Conservation (phyloP, 1,140 invertebrate genomes). For the Drosophila lowei region DNA sequence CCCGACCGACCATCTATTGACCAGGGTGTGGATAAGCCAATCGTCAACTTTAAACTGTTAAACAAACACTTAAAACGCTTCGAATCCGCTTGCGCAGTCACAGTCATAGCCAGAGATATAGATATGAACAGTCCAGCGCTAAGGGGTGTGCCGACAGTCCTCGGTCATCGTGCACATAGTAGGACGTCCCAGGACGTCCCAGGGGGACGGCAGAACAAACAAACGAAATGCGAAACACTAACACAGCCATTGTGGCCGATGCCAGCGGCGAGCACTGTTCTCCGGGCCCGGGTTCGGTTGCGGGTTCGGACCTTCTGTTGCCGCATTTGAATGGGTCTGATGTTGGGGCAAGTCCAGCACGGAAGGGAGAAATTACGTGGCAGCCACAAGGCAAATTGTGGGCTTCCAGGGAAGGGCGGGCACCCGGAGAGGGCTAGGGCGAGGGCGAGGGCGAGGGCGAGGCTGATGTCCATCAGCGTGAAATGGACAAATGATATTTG, state of each 20-base stretch:
- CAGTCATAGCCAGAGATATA: slow-evolving; percentile 6
- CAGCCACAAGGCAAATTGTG: slow-evolving; percentile 42
- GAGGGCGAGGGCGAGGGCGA: not conserved
- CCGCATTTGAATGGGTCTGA: slow-evolving; percentile 23
- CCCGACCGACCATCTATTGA: slow-evolving; percentile 7
- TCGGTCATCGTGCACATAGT: slow-evolving; percentile 62
- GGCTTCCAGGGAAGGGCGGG: slow-evolving; percentile 1
- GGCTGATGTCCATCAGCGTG: slow-evolving; percentile 70
- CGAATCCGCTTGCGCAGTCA: slow-evolving; percentile 34
- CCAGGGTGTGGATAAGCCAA: slow-evolving; percentile 19
- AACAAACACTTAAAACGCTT: slow-evolving; percentile 70
- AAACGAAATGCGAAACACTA: slow-evolving; percentile 57
- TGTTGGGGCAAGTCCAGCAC: slow-evolving; percentile 15
- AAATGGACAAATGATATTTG: slow-evolving; percentile 76
- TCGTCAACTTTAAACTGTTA: slow-evolving; percentile 69
- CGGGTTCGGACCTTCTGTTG: slow-evolving; percentile 17
- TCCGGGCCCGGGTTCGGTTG: not conserved
- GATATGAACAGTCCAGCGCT: not conserved
- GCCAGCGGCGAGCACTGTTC: slow-evolving; percentile 39
- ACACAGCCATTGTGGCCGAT: slow-evolving; percentile 62
- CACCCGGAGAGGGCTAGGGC: slow-evolving; percentile 20
- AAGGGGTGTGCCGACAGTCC: slow-evolving; percentile 38
- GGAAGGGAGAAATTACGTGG: slow-evolving; percentile 48
- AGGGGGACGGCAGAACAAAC: slow-evolving; percentile 38
- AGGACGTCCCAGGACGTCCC: slow-evolving; percentile 11